These are phyloP conservation scores for Girardia tigrina DNA, from an alignment of 2,888 invertebrate species.

Conservation along the genomic window DNA sequence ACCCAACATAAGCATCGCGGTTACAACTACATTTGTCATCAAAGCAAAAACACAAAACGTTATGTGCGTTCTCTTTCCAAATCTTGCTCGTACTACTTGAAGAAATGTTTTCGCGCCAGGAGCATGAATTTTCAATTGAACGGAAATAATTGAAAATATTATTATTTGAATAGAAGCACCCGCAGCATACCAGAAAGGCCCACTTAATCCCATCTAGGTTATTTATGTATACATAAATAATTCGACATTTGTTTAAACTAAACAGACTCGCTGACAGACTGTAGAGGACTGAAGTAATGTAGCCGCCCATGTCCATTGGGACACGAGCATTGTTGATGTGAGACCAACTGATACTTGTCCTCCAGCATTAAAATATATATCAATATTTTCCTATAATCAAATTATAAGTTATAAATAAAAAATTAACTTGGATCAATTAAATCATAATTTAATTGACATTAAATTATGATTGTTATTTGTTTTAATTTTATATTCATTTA, in stretches of 20 bases:
- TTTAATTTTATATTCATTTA: too few relatives aligned
- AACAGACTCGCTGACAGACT: constrained; percentile 45
- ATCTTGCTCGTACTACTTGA: constrained; percentile 39
- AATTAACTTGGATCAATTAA: too few relatives aligned
- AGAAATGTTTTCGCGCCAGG: constrained; percentile 41
- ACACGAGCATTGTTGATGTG: constrained; percentile 49
- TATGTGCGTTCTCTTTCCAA: constrained; percentile 39
- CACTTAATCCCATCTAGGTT: constrained; percentile 37
- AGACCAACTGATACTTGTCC: constrained; percentile 49
- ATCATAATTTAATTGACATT: too few relatives aligned
- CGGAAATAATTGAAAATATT: constrained; percentile 39
- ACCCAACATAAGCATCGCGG: constrained; percentile 37
- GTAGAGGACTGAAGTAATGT: constrained; percentile 48
- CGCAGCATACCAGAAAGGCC: constrained; percentile 39
- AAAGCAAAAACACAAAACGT: constrained; percentile 39
- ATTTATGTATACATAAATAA: neutral
- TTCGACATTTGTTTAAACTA: neutral
- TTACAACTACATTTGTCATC: constrained; percentile 40
- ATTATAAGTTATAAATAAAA: too few relatives aligned
- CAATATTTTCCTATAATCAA: constrained; percentile 43
- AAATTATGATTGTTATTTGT: too few relatives aligned
- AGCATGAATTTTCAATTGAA: constrained; percentile 40
- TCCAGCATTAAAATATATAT: constrained; percentile 50
- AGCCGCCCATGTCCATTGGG: constrained; percentile 52
- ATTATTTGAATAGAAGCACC: constrained; percentile 38